These are phyloP conservation scores for Junonia oenone DNA, from an alignment of 2,888 invertebrate species.

Conservation along the genomic window DNA sequence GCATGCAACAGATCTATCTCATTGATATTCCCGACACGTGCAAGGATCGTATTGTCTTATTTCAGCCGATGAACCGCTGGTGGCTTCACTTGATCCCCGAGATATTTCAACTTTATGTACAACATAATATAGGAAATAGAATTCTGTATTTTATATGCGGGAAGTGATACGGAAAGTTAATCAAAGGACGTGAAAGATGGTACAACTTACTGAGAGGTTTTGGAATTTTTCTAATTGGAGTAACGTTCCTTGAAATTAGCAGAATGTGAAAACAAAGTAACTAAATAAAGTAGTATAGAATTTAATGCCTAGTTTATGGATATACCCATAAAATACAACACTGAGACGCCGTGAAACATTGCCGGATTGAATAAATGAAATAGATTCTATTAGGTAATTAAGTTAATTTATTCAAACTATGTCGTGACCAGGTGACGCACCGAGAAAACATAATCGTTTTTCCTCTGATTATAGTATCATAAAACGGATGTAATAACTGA, in stretches of 20 bases:
- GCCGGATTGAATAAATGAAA: no score
- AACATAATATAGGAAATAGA: not conserved
- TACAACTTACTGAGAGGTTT: not conserved
- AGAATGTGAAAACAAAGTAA: no score
- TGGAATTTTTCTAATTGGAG: not conserved
- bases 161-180: not conserved
- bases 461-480: no score
- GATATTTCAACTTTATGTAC: not conserved
- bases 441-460: no score
- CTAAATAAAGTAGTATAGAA: no score
- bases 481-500: no score
- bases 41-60: slow-evolving; percentile 22
- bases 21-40: slow-evolving; percentile 17
- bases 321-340: no score
- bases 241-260: not conserved
- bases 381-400: no score
- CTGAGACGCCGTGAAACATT: no score
- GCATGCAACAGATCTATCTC: not conserved
- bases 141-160: not conserved
- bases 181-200: not conserved
- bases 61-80: slow-evolving; percentile 20
- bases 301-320: no score
- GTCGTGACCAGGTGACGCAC: no score
- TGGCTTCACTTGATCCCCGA: slow-evolving; percentile 8
- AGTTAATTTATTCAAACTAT: no score